Evolutionary conservation across 2,888 invertebrate genomes (phyloP).

Genomic region (Capitulum mitella): DNA sequence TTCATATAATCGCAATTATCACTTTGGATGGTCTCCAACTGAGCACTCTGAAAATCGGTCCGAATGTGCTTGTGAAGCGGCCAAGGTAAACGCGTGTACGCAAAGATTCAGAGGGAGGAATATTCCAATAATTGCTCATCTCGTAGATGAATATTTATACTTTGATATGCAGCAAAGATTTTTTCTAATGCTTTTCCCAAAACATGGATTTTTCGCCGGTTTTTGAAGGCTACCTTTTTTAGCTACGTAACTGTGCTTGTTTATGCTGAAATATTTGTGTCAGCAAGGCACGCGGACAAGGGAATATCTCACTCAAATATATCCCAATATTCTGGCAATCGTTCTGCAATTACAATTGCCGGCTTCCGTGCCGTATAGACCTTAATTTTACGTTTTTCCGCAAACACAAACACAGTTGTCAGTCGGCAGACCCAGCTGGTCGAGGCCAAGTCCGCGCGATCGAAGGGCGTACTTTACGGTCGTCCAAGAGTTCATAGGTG

Average conservation of each 20-base stretch:
- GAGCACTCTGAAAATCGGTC: neutral
- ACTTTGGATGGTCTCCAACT: conserved; percentile 7
- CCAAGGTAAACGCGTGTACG: neutral
- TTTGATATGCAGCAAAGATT: neutral
- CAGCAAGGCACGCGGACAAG: too few species aligned
- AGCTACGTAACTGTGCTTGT: neutral
- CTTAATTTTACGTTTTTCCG: neutral
- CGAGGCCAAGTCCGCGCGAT: neutral
- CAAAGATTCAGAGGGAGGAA: neutral
- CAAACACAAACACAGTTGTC: neutral
- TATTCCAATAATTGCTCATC: neutral
- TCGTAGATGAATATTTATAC: neutral
- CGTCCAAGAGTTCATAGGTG: neutral
- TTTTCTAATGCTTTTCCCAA: too few species aligned
- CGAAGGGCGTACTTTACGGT: neutral
- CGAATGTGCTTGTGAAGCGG: neutral
- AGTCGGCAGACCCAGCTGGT: neutral
- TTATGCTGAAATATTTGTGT: neutral
- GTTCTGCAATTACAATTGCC: neutral
- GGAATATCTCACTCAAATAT: neutral
- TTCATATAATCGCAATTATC: neutral
- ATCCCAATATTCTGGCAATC: neutral
- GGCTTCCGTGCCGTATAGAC: neutral
- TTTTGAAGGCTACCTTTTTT: neutral
- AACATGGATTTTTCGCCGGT: neutral